These are phyloP conservation scores for Prionailurus bengalensis DNA, from an alignment of 2,113 vertebrate genomes.

Conservation along the genomic window DNA sequence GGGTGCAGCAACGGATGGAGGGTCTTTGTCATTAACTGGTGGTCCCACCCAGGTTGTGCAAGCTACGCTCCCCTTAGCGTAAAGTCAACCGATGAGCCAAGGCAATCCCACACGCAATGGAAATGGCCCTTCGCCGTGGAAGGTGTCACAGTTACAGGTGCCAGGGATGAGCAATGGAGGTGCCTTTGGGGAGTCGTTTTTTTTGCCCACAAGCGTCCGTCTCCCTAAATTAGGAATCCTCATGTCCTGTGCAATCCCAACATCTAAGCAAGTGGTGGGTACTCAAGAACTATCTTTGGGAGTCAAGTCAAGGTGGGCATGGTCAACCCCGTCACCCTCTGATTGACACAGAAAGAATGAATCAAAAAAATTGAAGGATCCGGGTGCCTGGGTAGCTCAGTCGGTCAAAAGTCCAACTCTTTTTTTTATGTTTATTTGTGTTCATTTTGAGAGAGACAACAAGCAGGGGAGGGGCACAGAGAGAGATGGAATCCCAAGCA, in stretches of 20 bases:
- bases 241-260: accelerated
- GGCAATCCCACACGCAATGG: accelerated
- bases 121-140: accelerated
- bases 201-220: not conserved
- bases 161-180: accelerated
- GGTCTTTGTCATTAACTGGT: accelerated
- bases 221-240: not conserved
- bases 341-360: accelerated
- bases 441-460: no score
- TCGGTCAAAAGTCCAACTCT: no score
- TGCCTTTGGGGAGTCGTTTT: accelerated
- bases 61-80: accelerated
- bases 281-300: not conserved
- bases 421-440: no score
- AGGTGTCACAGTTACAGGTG: accelerated
- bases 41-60: not conserved
- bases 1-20: no score
- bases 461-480: no score
- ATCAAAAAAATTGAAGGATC: accelerated
- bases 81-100: not conserved
- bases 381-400: no score
- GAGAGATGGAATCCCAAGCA: no score
- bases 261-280: accelerated
- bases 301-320: accelerated
- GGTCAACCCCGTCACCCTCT: accelerated